These are phyloP conservation scores for Cyphomyrus discorhynchus DNA, from an alignment of 2,113 vertebrate species.

Conservation along the genomic window DNA sequence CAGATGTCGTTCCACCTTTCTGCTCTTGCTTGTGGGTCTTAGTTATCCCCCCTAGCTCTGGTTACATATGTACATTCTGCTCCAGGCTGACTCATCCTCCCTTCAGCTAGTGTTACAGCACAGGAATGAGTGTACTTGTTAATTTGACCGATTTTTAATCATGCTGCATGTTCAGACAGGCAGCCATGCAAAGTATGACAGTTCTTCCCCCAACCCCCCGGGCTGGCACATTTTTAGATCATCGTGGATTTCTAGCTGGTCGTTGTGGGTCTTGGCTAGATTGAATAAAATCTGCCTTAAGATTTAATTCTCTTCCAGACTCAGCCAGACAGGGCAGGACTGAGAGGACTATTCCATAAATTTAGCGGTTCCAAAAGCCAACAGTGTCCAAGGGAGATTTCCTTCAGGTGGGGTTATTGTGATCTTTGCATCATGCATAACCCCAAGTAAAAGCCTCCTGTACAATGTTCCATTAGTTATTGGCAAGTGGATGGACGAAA, in stretches of 20 bases:
- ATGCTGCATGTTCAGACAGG: constrained; percentile 14
- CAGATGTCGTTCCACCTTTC: neutral
- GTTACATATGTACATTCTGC: neutral
- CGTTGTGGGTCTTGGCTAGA: neutral
- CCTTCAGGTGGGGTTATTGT: neutral
- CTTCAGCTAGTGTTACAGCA: neutral
- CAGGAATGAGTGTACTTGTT: constrained; percentile 1
- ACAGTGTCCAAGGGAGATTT: neutral
- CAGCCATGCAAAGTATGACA: neutral
- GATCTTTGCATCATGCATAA: neutral
- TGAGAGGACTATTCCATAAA: neutral
- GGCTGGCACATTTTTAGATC: neutral
- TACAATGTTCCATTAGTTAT: neutral
- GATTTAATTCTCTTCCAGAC: neutral
- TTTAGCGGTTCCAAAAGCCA: neutral
- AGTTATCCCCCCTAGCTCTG: neutral
- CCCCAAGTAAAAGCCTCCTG: too few relatives aligned
- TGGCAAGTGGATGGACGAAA: neutral
- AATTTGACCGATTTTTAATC: constrained; percentile 20
- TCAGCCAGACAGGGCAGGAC: neutral
- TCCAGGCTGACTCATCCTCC: neutral
- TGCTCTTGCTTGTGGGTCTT: neutral
- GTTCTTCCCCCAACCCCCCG: neutral
- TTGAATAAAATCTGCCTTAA: neutral
- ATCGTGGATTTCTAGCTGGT: neutral